A percentile compares a stretch with the other conserved stretches of the same genome.
Conservation (phyloP, 2,888 invertebrate species). For the Belgica antarctica region DNA sequence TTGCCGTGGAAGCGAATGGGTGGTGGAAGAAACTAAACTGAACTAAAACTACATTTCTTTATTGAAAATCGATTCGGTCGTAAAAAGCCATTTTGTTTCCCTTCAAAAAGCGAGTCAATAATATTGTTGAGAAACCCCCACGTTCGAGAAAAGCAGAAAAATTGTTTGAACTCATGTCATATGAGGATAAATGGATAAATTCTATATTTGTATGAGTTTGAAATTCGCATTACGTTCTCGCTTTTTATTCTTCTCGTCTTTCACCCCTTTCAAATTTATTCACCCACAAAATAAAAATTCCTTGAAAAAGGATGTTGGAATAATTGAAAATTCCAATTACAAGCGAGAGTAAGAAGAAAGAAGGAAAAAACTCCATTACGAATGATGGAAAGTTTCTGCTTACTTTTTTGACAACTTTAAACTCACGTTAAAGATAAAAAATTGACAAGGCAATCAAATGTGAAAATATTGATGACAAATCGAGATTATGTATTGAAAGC, state of each 20-base stretch:
- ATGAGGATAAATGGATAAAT: slow-evolving; percentile 27
- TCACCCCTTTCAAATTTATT: slow-evolving; percentile 34
- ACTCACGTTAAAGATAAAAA: too few species aligned
- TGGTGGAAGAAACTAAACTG: too few species aligned
- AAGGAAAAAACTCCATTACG: slow-evolving; percentile 19
- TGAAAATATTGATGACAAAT: too few species aligned
- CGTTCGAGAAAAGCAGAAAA: background rate
- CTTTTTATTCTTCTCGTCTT: background rate
- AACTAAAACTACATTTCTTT: background rate
- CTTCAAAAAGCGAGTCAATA: slow-evolving; percentile 23
- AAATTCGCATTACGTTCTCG: slow-evolving; percentile 22
- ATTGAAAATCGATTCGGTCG: slow-evolving; percentile 22
- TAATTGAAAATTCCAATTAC: slow-evolving; percentile 32
- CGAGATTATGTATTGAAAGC: too few species aligned
- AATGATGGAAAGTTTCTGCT: too few species aligned
- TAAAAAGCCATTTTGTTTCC: slow-evolving; percentile 34
- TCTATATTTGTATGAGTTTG: slow-evolving; percentile 16
- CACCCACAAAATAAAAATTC: slow-evolving; percentile 29
- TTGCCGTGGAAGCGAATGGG: too few species aligned
- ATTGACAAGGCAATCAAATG: too few species aligned
- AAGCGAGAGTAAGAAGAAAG: too few species aligned
- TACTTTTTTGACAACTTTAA: too few species aligned
- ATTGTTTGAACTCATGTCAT: slow-evolving; percentile 23
- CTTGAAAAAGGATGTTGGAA: slow-evolving; percentile 9
- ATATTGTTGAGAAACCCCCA: slow-evolving; percentile 20